These are phyloP conservation scores for Drosophila busckii DNA, from an alignment of 1,140 invertebrate genomes.

Conservation along the genomic window DNA sequence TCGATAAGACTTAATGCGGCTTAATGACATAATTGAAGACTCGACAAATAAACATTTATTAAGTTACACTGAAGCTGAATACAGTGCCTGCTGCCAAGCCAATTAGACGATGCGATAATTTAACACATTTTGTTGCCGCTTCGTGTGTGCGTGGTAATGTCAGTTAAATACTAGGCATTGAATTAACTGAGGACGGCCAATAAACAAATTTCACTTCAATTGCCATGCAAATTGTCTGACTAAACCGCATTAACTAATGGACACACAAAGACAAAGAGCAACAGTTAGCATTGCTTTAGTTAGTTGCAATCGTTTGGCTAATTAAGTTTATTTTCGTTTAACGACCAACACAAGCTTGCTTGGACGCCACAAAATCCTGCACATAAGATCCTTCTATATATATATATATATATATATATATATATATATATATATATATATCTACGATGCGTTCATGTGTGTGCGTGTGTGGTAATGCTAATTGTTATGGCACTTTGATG, in stretches of 20 bases:
- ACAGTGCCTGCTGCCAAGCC: no score
- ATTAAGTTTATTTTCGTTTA: slow-evolving; percentile 59
- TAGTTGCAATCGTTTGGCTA: slow-evolving; percentile 43
- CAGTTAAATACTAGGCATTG: slow-evolving; percentile 47
- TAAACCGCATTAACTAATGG: slow-evolving; percentile 53
- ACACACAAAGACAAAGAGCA: slow-evolving; percentile 15
- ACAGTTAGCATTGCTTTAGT: neutral
- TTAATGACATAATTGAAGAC: no score
- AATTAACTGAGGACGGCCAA: slow-evolving; percentile 27
- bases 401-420: no score
- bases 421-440: no score
- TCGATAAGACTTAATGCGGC: no score
- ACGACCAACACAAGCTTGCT: slow-evolving; percentile 25
- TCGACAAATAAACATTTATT: no score
- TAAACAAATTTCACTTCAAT: slow-evolving; percentile 31
- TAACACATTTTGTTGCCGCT: slow-evolving; percentile 5
- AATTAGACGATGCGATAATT: slow-evolving; percentile 8
- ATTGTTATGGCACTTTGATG: slow-evolving; percentile 65
- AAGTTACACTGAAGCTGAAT: no score
- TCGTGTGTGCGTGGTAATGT: slow-evolving; percentile 42
- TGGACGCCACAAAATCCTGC: slow-evolving; percentile 1
- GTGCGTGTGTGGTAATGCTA: slow-evolving; percentile 53
- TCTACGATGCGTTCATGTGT: no score
- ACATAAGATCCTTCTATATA: no score
- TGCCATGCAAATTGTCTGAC: slow-evolving; percentile 11